phyloP scores from a whole-genome alignment of 2,113 vertebrate species.

The Illadopsis cleaveri region DNA sequence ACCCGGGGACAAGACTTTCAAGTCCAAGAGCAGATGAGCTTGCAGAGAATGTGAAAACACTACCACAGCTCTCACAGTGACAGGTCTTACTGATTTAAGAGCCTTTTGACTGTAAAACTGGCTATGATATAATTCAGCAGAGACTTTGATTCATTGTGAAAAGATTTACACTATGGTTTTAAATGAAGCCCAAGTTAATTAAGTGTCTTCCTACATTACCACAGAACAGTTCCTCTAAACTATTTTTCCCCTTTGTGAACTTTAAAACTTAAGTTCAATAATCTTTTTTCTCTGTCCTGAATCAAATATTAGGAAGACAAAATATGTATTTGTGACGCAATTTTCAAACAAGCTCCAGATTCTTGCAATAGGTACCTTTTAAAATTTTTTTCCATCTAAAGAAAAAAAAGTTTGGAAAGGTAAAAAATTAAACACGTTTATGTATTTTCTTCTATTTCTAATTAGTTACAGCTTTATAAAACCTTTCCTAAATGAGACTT shows the following conservation, averaged over 20 bases:
- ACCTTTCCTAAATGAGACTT: constrained; percentile 10
- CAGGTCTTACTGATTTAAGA: constrained; percentile 56
- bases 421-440: background rate
- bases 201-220: constrained; percentile 52
- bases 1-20: background rate
- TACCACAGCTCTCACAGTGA: constrained; percentile 3
- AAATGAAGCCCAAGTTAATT: constrained; percentile 65
- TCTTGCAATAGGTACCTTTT: background rate
- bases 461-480: background rate
- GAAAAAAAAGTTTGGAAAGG: background rate
- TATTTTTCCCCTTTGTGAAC: background rate
- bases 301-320: background rate
- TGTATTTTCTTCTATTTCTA: background rate
- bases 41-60: background rate
- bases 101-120: constrained; percentile 38
- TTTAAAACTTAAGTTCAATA: background rate
- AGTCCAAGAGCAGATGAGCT: constrained; percentile 22
- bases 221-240: constrained; percentile 3
- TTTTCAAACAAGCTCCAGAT: background rate
- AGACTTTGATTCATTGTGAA: constrained; percentile 56
- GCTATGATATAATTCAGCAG: constrained; percentile 34
- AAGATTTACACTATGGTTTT: constrained; percentile 61
- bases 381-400: background rate
- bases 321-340: background rate
- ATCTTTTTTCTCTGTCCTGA: background rate